Base-by-base conservation (phyloP, 2,888 invertebrate genomes). In the Nymphalis c-album region DNA sequence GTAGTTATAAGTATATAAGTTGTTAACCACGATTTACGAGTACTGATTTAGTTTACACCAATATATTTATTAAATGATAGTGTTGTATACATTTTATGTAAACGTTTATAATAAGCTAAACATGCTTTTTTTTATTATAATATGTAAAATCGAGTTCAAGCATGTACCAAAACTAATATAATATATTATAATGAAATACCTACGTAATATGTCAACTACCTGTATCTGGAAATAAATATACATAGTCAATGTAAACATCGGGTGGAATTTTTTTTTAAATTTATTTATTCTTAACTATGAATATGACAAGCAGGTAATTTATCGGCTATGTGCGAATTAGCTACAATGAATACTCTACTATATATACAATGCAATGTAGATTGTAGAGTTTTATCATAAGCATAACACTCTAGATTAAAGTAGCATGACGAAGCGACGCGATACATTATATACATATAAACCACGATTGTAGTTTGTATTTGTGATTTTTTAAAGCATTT, bases 361-460 rank as follows among this genome's bases (percentile, higher is more conserved):
- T 22, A 22, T 22, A 22, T 62, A 40, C 66, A 68, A 67, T 31
- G 40, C 59, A 63, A 55, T 64, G 22, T 50, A 65, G 10, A 20
- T 26, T 51, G 22, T 45, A 60, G 10, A 18, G 48, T 45, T 68
- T 69, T 72, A 70, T 70, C 69, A 47, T n/a, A n/a, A n/a, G n/a
- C n/a, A n/a, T 47, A 35, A 57, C 66, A 73, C 72, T 73, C 64
- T 63, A 72, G 35, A 45, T 31, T 71, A 55, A 77, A 83, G 83
- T 81, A 78, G 74, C 75, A 73, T 76, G 82, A 83, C 70, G 55
- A 65, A 31, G 62, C 59, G 69, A 69, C 71, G 71, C 26, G 26
- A 7, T 31, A 31, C 55, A 40, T 50, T 18, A 4, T 10, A 10
- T 8, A 10, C 18, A 10, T 18, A 50, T 22, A 22, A 48, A 7